These are phyloP conservation scores for Laspeyria flexula DNA, from an alignment of 2,888 invertebrate species.

Conservation along the genomic window DNA sequence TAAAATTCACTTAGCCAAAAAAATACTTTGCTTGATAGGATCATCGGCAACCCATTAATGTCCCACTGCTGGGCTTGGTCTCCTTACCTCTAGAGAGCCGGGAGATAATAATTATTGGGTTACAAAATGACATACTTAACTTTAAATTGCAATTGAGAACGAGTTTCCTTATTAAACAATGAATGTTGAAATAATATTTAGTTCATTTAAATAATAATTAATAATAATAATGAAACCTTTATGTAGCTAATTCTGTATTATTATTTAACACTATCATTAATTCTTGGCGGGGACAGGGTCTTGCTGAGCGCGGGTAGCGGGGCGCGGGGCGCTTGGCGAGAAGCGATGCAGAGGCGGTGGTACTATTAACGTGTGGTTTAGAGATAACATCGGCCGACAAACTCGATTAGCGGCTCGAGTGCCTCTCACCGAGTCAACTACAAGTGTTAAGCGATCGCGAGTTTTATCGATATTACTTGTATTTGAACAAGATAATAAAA, in stretches of 20 bases:
- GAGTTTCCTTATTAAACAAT: too few relatives aligned
- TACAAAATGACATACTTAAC: too few relatives aligned
- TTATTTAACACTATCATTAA: constrained; percentile 4
- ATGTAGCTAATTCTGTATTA: neutral
- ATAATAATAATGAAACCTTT: too few relatives aligned
- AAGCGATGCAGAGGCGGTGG: constrained; percentile 62
- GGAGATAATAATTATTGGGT: too few relatives aligned
- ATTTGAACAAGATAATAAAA: too few relatives aligned
- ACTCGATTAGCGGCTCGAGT: constrained; percentile 83
- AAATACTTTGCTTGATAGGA: too few relatives aligned
- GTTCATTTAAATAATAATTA: neutral
- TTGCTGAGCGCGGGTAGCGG: too few relatives aligned
- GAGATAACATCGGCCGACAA: constrained; percentile 84
- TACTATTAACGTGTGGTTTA: constrained; percentile 81
- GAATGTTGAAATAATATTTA: neutral
- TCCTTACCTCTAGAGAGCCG: too few relatives aligned
- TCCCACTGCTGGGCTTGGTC: too few relatives aligned
- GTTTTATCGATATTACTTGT: neutral
- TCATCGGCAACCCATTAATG: too few relatives aligned
- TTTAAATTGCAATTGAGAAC: too few relatives aligned
- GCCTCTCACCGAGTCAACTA: constrained; percentile 52
- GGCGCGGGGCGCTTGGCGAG: constrained; percentile 6
- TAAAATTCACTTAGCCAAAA: too few relatives aligned
- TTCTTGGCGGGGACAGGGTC: constrained; percentile 3
- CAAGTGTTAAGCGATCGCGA: constrained; percentile 42